Evolutionary conservation across 2,888 invertebrate species (phyloP), one percentile per base, ranked within the genome.

Genomic region (Scaptomyza reducta): DNA sequence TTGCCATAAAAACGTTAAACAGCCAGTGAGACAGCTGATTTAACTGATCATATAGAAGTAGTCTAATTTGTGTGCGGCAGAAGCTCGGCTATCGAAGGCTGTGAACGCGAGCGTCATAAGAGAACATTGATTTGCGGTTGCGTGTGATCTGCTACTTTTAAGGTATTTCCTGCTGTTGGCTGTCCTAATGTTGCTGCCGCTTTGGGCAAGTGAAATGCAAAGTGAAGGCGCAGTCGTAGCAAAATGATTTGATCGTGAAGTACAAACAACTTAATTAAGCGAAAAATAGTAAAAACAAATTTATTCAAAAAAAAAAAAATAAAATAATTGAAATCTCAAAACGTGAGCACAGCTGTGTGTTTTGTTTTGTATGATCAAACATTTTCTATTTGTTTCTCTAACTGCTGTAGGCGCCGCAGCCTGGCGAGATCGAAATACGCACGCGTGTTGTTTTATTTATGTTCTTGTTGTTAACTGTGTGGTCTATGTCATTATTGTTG

Each of bases 211-310:
- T 60, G 59, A 72, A 73, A 59, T 68, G 74, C 58, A 66, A 66
- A 74, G 76, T 74, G 69, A 70, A 76, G 77, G 70, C 77, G 76
- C 77, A 77, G 70, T 47, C 68, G 74, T 77, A 72, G 38, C 69
- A 50, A 16, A 66, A 47, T 66, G 55, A 46, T 44, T 51, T 74
- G 60, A 66, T 64, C 50, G 68, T 59, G 70, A 59, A 60, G 61
- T 60, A 70, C 55, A 76, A 64, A 53, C 71, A 71, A 49, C 58
- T 68, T 61, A 75, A 71, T 71, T 71, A 49, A 66, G 31, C 33
- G 31, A 31, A 22, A 51, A 41, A 16, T 4, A 29, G 11, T 4
- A 27, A 61, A 38, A 45, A 22, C 16, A 10, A 55, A 25, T 22
- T 25, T 13, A 7, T 31, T 2, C 10, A 0, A 13, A 13, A 33